Conservation (phyloP, 2,888 invertebrate genomes). For the Drosophila atripex region DNA sequence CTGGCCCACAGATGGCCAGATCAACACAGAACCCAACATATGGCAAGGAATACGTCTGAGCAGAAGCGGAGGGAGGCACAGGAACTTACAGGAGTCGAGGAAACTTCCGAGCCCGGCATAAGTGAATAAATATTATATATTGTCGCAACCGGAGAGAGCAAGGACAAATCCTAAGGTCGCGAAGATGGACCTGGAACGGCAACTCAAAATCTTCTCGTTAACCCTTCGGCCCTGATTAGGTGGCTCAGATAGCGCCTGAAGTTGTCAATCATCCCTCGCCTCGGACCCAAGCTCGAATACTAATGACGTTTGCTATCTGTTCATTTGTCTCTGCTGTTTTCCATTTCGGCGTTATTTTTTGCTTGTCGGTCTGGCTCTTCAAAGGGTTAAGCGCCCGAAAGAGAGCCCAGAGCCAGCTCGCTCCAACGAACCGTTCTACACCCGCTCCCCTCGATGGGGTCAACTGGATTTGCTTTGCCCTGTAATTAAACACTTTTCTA, state of each 20-base stretch:
- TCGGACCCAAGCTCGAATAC: constrained; percentile 51
- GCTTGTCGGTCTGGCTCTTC: constrained; percentile 36
- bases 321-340: constrained; percentile 37
- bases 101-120: not conserved
- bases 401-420: constrained; percentile 55
- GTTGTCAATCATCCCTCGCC: constrained; percentile 26
- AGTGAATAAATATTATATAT: not conserved
- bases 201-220: constrained; percentile 1
- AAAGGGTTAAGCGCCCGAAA: constrained; percentile 60
- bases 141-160: not conserved
- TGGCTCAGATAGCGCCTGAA: constrained; percentile 14
- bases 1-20: constrained; percentile 45
- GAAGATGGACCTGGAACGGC: too few relatives aligned
- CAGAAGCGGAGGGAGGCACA: constrained; percentile 8
- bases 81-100: not conserved
- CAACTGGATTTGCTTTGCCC: constrained; percentile 57
- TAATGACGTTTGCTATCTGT: constrained; percentile 69
- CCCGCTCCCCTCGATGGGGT: constrained; percentile 66
- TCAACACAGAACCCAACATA: constrained; percentile 13
- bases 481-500: constrained; percentile 71
- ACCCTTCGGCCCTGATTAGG: constrained; percentile 13
- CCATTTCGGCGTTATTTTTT: constrained; percentile 15
- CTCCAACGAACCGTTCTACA: constrained; percentile 75
- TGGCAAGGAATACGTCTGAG: constrained; percentile 7
- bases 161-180: too few relatives aligned